phyloP scores from a whole-genome alignment of 2,797 vertebrate species.

The Mycteria americana region DNA sequence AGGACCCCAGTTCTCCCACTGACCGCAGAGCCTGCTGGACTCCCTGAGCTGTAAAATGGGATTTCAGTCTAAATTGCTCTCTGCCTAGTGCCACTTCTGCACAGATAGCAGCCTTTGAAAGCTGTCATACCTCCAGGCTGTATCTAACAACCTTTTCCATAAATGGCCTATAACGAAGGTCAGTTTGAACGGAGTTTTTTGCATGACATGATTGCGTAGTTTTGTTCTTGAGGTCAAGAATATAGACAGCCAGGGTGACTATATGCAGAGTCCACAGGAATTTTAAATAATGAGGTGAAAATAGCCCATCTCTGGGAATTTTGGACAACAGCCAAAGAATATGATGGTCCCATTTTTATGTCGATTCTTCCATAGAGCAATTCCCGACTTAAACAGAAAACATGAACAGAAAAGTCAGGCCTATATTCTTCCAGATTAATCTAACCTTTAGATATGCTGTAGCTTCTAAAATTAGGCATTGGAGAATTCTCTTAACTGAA shows the following conservation, averaged over 20 bases:
- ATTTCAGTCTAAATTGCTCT: not conserved
- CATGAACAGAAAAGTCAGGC: not conserved
- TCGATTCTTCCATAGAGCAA: not conserved
- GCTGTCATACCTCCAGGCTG: not conserved
- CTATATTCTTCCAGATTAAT: not conserved
- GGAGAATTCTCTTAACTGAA: not conserved
- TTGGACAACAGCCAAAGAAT: not conserved
- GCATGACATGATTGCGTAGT: fast-evolving
- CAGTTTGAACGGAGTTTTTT: not conserved
- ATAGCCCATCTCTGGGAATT: not conserved
- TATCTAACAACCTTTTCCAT: not conserved
- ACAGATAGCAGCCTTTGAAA: not conserved
- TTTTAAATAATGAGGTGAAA: not conserved
- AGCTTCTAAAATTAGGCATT: not conserved
- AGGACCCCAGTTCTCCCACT: not conserved
- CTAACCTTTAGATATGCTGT: not conserved
- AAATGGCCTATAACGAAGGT: not conserved
- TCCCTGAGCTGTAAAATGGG: not conserved
- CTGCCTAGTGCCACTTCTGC: not conserved
- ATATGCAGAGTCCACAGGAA: not conserved
- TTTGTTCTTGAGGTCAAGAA: not conserved
- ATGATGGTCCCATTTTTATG: not conserved
- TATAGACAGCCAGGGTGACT: not conserved
- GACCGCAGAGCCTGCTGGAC: not conserved
- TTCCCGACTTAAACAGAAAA: not conserved